Base-by-base conservation (phyloP, 2,888 invertebrate genomes). In the Crepidodera aurea region DNA sequence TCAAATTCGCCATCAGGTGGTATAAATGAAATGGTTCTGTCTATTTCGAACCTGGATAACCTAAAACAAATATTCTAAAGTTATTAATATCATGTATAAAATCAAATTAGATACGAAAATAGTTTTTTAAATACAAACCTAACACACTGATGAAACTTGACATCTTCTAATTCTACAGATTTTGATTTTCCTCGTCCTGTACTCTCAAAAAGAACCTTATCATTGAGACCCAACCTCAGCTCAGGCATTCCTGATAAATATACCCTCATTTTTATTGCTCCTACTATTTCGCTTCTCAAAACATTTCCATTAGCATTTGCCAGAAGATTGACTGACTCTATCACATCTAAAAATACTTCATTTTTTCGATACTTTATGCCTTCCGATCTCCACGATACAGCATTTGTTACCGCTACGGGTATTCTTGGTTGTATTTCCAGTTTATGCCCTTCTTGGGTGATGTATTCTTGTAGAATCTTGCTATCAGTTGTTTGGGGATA, bases 1-100 rank as follows among this genome's bases (percentile, higher is more conserved):
- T 99, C 98, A 83, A 99, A 98, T 80, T 98, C 98, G 13, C 98
- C 98, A 84, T 98, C 98, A 0, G 98, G 98, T 59, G 98, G 98
- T 76, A 99, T 97, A 79, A 99, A 98, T 0, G 95, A 97, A 72
- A 98, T 98, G 0, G 98, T 99, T 58, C 98, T 87, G 79, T 99
- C 98, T 80, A 98, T 98, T 80, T 99, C 98, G 81, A 98, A 98
- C 57, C 98, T 86, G 0, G 98, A 98, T 67, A 99, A 82, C 68
- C 57, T 44, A 37, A 16, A 44, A 44, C 10, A 16, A n/a, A n/a
- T 22, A 22, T 22, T 22, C 22, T 22, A 4, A 22, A 22, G 22
- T 22, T 22, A 22, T 2, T 22, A 22, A 22, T 22, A 22, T 4
- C n/a, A 34, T n/a, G 12, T 2, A 12, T n/a, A 34, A n/a, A 1